Percentiles rank a stretch among this genome's conserved stretches.
Evolutionary conservation across 2,797 vertebrate species (phyloP).

Genomic region (Ptychadena robeensis): DNA sequence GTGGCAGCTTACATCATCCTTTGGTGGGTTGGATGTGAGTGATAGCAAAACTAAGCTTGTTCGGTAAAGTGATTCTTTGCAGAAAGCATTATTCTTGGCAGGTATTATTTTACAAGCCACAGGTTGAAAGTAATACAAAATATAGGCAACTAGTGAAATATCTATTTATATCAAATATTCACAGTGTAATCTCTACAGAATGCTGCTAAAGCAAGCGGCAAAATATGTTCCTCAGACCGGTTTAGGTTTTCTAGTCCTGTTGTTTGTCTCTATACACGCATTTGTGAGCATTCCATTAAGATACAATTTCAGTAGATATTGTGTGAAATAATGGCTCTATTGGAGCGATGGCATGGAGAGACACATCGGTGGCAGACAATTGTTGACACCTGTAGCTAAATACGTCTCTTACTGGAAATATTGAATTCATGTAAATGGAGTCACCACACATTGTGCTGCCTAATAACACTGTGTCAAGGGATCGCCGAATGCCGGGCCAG

Average conservation of each 20-base stretch:
- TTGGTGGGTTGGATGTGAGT: too few species aligned
- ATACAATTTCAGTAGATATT: slow-evolving; percentile 3
- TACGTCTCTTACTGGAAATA: slow-evolving; percentile 4
- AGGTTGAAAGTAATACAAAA: not conserved
- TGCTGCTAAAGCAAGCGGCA: not conserved
- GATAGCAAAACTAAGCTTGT: too few species aligned
- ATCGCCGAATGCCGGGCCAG: not conserved
- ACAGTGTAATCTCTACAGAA: not conserved
- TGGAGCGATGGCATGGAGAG: not conserved
- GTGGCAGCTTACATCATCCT: too few species aligned
- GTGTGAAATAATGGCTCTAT: not conserved
- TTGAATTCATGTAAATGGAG: slow-evolving; percentile 30
- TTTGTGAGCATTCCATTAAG: not conserved
- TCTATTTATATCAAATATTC: not conserved
- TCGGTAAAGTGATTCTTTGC: too few species aligned
- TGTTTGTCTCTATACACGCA: not conserved
- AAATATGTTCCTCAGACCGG: too few species aligned
- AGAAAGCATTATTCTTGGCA: not conserved
- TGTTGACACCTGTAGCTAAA: slow-evolving; percentile 5
- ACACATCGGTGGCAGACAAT: not conserved
- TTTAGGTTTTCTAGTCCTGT: not conserved
- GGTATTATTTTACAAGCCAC: not conserved
- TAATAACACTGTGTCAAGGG: slow-evolving; percentile 46
- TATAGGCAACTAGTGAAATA: not conserved
- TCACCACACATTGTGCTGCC: slow-evolving; percentile 33